Evolutionary conservation across 2,113 vertebrate species (phyloP).

Genomic region (Bos javanicus): DNA sequence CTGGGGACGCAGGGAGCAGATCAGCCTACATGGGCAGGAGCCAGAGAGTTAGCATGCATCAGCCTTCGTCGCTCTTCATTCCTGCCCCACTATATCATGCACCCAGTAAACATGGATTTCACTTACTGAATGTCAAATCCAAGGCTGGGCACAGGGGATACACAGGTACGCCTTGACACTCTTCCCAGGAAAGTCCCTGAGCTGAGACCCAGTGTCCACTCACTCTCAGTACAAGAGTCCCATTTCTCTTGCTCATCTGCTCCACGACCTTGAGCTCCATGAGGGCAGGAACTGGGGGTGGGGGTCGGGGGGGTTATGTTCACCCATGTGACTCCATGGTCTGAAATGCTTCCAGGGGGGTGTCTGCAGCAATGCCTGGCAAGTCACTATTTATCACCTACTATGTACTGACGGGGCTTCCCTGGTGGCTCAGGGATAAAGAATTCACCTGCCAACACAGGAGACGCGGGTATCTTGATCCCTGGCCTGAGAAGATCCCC

Average conservation of each 20-base stretch:
- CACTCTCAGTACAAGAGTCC: not conserved
- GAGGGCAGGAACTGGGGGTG: not conserved
- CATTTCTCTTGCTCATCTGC: not conserved
- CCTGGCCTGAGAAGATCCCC: not conserved
- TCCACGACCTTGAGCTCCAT: not conserved
- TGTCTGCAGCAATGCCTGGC: not conserved
- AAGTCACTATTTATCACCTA: not conserved
- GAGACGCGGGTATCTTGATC: not conserved
- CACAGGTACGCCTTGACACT: not conserved
- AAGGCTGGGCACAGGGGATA: not conserved
- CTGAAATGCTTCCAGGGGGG: not conserved
- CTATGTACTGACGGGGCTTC: no score
- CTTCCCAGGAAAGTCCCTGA: not conserved
- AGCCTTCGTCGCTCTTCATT: not conserved
- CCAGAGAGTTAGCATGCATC: not conserved
- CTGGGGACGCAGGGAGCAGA: not conserved
- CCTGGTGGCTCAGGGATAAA: not conserved
- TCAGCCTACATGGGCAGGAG: rapidly evolving
- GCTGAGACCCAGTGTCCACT: not conserved
- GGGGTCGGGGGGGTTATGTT: rapidly evolving
- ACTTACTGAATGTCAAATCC: not conserved
- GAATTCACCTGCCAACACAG: not conserved
- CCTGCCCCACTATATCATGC: not conserved
- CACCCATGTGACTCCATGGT: no score
- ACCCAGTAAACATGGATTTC: not conserved